phyloP scores from a whole-genome alignment of 2,113 vertebrate genomes.

The Sorex fumeus region DNA sequence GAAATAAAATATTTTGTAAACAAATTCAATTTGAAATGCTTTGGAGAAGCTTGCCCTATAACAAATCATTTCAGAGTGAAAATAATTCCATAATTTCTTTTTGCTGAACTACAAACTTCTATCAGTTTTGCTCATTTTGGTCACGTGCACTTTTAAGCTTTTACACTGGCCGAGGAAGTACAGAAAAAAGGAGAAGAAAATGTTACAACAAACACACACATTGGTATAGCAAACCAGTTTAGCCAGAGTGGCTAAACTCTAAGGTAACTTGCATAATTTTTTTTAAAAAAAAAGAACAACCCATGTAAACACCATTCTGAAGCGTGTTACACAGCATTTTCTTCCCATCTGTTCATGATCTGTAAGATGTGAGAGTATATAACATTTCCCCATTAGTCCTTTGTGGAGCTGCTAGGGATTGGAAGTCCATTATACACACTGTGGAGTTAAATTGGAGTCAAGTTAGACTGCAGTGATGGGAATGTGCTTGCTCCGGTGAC shows the following conservation, averaged over 20 bases:
- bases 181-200: not conserved
- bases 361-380: slow-evolving; percentile 55
- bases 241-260: slow-evolving; percentile 61
- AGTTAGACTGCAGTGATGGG: slow-evolving; percentile 53
- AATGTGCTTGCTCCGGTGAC: slow-evolving; percentile 73
- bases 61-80: slow-evolving; percentile 71
- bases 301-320: slow-evolving; percentile 70
- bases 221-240: slow-evolving; percentile 51
- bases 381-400: slow-evolving; percentile 71
- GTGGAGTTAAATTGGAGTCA: slow-evolving; percentile 74
- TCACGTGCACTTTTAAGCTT: slow-evolving; percentile 69
- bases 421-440: slow-evolving; percentile 68
- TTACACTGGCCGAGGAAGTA: slow-evolving; percentile 51
- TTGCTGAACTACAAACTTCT: slow-evolving; percentile 59
- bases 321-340: slow-evolving; percentile 59
- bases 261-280: slow-evolving; percentile 58
- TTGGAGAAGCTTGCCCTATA: slow-evolving; percentile 59
- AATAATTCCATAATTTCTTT: slow-evolving; percentile 72
- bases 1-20: slow-evolving; percentile 66
- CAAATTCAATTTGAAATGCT: slow-evolving; percentile 78
- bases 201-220: slow-evolving; percentile 45
- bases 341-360: slow-evolving; percentile 72
- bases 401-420: slow-evolving; percentile 72
- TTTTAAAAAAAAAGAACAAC: slow-evolving; percentile 46
- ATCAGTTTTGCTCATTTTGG: slow-evolving; percentile 62